These are phyloP conservation scores for Aspidiotus rigidus DNA, from an alignment of 2,888 invertebrate species.

Conservation along the genomic window DNA sequence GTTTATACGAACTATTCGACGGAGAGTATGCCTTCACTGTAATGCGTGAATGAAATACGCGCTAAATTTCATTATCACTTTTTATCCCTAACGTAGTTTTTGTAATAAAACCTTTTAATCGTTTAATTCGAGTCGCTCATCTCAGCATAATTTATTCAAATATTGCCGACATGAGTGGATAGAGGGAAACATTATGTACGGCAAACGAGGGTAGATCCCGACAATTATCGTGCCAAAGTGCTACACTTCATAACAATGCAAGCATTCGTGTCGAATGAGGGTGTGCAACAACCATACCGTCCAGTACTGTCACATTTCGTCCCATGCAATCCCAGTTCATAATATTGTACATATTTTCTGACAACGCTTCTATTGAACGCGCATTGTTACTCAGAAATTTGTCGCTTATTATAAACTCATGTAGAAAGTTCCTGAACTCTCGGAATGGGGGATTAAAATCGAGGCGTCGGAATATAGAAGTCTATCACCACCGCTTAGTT, in stretches of 20 bases:
- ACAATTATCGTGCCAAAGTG: slow-evolving; percentile 2
- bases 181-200: background rate
- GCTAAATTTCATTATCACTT: slow-evolving; percentile 4
- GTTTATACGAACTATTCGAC: background rate
- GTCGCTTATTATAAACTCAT: too few species aligned
- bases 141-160: slow-evolving; percentile 4
- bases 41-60: background rate
- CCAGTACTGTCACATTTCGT: too few species aligned
- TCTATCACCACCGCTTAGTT: too few species aligned
- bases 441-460: too few species aligned
- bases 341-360: too few species aligned
- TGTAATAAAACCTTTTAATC: slow-evolving; percentile 2
- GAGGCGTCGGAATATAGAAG: too few species aligned
- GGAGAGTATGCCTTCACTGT: background rate
- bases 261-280: background rate
- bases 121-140: slow-evolving; percentile 4
- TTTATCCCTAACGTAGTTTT: background rate
- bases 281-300: background rate
- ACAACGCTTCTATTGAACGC: too few species aligned
- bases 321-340: too few species aligned
- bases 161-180: slow-evolving; percentile 2
- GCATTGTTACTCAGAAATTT: too few species aligned
- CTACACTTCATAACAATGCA: slow-evolving; percentile 2
- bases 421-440: too few species aligned
- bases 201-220: slow-evolving; percentile 4